Evolutionary conservation across 1,140 invertebrate genomes (phyloP).

Genomic region (Philaenus spumarius): DNA sequence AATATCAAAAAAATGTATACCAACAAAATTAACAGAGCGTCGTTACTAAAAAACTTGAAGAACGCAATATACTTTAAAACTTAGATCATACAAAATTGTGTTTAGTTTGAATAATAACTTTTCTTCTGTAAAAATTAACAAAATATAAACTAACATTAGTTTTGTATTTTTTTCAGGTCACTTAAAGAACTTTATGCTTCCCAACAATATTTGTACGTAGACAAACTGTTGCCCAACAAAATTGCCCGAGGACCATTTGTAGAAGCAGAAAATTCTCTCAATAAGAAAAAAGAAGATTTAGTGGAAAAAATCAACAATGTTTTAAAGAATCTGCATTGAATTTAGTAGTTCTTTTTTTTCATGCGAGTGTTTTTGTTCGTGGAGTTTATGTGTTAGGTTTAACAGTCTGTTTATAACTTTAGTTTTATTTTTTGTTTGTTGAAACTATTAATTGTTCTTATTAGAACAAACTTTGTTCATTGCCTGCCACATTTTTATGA

Average conservation of each 20-base stretch:
- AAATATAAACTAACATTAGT: background rate
- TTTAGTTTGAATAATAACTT: background rate
- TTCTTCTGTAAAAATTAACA: background rate
- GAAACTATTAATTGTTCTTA: too few species aligned
- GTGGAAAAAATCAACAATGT: constrained; percentile 58
- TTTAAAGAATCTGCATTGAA: constrained; percentile 43
- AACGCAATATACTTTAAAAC: background rate
- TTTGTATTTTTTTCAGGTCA: constrained; percentile 33
- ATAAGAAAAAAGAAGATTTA: constrained; percentile 57
- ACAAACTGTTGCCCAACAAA: constrained; percentile 60
- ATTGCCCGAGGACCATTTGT: constrained; percentile 56
- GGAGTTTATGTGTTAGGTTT: too few species aligned
- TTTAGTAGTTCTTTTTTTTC: background rate
- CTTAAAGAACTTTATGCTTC: constrained; percentile 46
- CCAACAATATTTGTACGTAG: constrained; percentile 49
- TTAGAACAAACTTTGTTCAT: too few species aligned
- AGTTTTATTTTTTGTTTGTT: too few species aligned
- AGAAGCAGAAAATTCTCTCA: constrained; percentile 50
- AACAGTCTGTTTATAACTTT: too few species aligned
- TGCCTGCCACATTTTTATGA: too few species aligned
- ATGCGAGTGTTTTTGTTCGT: too few species aligned
- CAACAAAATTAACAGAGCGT: background rate
- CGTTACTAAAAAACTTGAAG: background rate
- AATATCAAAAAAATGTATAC: background rate
- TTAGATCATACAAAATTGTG: background rate